Conservation (phyloP, 2,113 vertebrate genomes). For the Atractosteus spatula region DNA sequence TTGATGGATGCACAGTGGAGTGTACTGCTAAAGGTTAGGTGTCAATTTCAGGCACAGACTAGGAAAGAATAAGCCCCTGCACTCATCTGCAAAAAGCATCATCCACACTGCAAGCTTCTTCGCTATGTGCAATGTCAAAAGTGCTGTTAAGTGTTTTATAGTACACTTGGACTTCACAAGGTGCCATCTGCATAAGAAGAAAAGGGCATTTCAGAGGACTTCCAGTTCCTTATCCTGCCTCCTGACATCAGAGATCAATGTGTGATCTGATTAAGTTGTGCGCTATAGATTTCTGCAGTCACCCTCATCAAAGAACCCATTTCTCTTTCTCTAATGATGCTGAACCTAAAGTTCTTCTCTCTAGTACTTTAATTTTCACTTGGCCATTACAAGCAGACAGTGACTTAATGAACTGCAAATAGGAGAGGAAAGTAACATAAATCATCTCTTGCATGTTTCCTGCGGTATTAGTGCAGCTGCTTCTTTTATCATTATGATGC, state of each 20-base stretch:
- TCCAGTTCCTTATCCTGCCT: conserved; percentile 55
- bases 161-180: conserved; percentile 6
- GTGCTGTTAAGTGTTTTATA: background rate
- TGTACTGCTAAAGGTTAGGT: no score
- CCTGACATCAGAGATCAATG: conserved; percentile 68
- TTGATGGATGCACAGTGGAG: no score
- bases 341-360: conserved; percentile 74
- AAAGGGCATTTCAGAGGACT: conserved; percentile 22
- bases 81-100: no score
- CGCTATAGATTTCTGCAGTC: conserved; percentile 73
- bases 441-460: conserved; percentile 69
- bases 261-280: conserved; percentile 70
- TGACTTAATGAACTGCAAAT: conserved; percentile 90
- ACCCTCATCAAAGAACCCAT: conserved; percentile 71
- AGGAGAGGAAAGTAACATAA: conserved; percentile 77
- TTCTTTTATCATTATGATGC: conserved; percentile 61
- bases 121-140: no score
- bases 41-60: no score
- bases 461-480: conserved; percentile 56
- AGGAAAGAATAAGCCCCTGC: no score
- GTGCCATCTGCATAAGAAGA: background rate
- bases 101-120: no score
- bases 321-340: conserved; percentile 77
- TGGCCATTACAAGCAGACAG: conserved; percentile 76
- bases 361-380: conserved; percentile 80